Conservation (phyloP, 2,888 invertebrate genomes). For the Odontocolon sp. region DNA sequence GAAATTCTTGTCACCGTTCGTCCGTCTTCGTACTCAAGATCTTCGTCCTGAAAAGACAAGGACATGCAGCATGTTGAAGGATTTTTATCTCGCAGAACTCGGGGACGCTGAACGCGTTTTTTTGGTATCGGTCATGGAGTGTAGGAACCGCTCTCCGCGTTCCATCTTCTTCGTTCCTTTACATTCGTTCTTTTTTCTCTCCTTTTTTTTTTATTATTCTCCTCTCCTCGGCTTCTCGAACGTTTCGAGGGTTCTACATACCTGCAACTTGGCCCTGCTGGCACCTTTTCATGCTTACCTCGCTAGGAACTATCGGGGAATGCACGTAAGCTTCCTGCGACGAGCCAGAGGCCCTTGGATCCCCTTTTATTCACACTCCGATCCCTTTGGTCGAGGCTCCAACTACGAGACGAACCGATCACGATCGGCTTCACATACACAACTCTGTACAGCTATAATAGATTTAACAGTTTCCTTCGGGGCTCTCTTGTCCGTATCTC, state of each 20-base stretch:
- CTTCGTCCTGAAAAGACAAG: constrained; percentile 12
- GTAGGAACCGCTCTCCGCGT: constrained; percentile 15
- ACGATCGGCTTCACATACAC: constrained; percentile 55
- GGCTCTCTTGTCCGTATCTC: neutral
- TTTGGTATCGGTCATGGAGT: constrained; percentile 35
- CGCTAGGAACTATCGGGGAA: constrained; percentile 13
- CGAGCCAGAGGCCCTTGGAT: neutral
- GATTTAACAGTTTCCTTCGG: constrained; percentile 73
- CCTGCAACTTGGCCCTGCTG: constrained; percentile 67
- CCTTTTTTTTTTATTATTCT: constrained; percentile 33
- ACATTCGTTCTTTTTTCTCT: constrained; percentile 26
- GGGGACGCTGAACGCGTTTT: constrained; percentile 25
- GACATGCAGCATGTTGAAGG: constrained; percentile 35
- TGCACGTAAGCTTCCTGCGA: neutral
- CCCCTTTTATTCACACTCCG: neutral
- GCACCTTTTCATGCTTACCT: too few species aligned
- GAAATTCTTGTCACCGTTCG: constrained; percentile 48
- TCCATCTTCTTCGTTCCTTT: constrained; percentile 11
- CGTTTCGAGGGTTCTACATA: constrained; percentile 66
- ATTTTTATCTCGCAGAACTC: constrained; percentile 55
- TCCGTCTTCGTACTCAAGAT: neutral
- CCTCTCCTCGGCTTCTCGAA: constrained; percentile 65
- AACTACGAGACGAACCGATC: constrained; percentile 59
- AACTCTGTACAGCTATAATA: constrained; percentile 66
- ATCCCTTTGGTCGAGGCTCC: neutral